These are phyloP conservation scores for Prunella fulvescens DNA, from an alignment of 2,113 vertebrate genomes.

Conservation along the genomic window DNA sequence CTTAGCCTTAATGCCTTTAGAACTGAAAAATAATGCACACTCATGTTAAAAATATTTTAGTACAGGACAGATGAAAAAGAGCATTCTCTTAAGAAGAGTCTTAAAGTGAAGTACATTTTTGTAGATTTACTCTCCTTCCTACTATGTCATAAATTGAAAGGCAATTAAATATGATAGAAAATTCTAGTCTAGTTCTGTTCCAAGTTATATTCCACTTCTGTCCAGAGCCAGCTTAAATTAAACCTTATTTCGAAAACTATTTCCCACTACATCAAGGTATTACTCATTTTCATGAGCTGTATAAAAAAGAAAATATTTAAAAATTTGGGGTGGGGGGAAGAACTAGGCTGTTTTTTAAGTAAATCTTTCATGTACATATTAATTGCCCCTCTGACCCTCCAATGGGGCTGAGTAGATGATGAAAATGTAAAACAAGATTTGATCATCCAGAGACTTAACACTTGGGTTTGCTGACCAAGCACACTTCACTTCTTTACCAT, in stretches of 20 bases:
- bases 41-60: neutral
- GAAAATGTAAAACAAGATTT: neutral
- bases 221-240: neutral
- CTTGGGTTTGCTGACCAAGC: neutral
- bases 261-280: neutral
- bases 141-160: neutral
- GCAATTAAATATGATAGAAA: neutral
- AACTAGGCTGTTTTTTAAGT: neutral
- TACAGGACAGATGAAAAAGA: neutral
- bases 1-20: neutral
- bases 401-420: neutral
- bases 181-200: neutral
- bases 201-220: neutral
- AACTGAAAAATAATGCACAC: neutral
- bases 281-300: neutral
- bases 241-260: neutral
- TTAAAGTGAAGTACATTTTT: neutral
- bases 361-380: neutral
- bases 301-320: neutral
- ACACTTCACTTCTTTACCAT: neutral
- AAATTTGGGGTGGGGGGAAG: accelerated
- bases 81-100: neutral
- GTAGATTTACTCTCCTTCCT: neutral
- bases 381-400: neutral
- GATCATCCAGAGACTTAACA: neutral